These are phyloP conservation scores for Echinops telfairi DNA, from an alignment of 2,113 vertebrate genomes.

Conservation along the genomic window DNA sequence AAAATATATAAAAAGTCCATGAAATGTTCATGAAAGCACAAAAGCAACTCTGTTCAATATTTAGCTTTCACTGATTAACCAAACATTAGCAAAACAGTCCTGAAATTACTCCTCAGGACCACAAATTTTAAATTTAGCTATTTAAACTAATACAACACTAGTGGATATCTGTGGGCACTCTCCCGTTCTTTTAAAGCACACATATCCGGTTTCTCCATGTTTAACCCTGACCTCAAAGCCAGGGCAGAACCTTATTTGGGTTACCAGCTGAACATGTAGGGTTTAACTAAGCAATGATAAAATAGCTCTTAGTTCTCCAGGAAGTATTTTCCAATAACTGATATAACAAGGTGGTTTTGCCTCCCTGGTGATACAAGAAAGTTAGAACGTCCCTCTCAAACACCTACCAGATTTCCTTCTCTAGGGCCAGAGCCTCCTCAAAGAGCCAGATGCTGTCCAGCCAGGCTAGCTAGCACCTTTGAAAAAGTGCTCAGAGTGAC, in stretches of 20 bases:
- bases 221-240: constrained; percentile 7
- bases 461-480: neutral
- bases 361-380: neutral
- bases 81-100: neutral
- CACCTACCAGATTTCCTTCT: neutral
- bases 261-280: constrained; percentile 36
- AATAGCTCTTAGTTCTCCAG: constrained; percentile 12
- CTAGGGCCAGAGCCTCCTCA: neutral
- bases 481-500: constrained; percentile 8
- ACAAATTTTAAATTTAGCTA: neutral
- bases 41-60: constrained; percentile 31
- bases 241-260: neutral
- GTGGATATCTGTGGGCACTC: neutral
- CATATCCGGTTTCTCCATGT: neutral
- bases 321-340: constrained; percentile 15
- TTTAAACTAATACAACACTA: neutral
- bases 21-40: constrained; percentile 21
- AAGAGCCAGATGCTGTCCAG: neutral
- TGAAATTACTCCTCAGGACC: neutral
- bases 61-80: constrained; percentile 33
- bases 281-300: constrained; percentile 10
- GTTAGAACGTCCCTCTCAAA: neutral
- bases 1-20: neutral
- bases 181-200: constrained; percentile 22
- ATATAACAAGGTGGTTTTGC: neutral